phyloP scores from a whole-genome alignment of 2,888 invertebrate species.

The Teleiodes luculella region DNA sequence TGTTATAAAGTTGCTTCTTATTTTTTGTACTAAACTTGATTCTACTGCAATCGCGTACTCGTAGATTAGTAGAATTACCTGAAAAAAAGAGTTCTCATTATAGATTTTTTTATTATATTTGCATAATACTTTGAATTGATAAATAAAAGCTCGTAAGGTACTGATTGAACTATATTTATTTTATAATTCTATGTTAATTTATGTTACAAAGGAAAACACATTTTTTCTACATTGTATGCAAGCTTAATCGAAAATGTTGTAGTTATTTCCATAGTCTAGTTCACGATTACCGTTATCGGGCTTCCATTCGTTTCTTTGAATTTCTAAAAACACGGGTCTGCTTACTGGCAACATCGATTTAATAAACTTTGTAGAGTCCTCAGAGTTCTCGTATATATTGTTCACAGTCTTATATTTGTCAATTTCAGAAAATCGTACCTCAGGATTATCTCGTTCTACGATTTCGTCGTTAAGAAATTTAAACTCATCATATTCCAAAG shows the following conservation, averaged over 20 bases:
- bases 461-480: constrained; percentile 10
- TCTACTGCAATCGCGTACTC: constrained; percentile 73
- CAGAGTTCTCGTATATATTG: neutral
- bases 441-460: neutral
- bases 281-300: constrained; percentile 25
- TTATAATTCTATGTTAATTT: too few relatives aligned
- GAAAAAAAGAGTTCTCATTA: constrained; percentile 39
- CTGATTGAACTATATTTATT: too few relatives aligned
- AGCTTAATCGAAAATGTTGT: neutral
- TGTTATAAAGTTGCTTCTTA: constrained; percentile 30
- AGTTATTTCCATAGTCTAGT: constrained; percentile 21
- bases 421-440: neutral
- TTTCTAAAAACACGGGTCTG: constrained; percentile 49
- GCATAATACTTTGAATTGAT: neutral
- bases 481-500: constrained; percentile 13
- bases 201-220: too few relatives aligned
- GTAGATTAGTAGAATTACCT: constrained; percentile 75
- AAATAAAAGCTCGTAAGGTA: constrained; percentile 10
- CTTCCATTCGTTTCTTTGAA: constrained; percentile 44
- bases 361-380: neutral
- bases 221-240: neutral
- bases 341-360: constrained; percentile 41
- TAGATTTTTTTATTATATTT: neutral
- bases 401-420: neutral
- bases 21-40: constrained; percentile 64